Evolutionary conservation across 2,797 vertebrate genomes (phyloP).

Genomic region (Limosa lapponica): DNA sequence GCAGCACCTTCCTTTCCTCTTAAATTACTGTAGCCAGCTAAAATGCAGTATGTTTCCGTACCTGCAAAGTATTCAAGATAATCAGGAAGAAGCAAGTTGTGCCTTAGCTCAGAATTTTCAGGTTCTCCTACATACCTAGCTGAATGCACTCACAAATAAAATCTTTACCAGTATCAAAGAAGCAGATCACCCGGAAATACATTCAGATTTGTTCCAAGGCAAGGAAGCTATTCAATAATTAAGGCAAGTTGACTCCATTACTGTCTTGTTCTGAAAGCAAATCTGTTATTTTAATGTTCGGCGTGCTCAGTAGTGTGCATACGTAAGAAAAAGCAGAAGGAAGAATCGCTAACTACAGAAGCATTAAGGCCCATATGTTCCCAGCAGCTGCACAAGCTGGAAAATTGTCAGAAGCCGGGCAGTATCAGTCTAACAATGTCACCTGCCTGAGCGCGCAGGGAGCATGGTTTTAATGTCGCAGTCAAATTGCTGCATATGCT

Average conservation of each 20-base stretch:
- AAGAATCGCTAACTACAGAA: background rate
- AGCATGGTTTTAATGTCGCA: background rate
- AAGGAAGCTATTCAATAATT: background rate
- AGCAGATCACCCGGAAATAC: background rate
- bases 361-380: constrained; percentile 10
- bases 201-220: background rate
- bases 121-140: background rate
- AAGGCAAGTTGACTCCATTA: background rate
- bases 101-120: background rate
- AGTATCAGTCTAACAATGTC: background rate
- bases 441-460: background rate
- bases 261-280: background rate
- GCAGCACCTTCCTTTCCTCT: background rate
- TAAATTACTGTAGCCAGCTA: background rate
- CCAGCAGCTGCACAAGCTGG: background rate
- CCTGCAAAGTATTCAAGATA: background rate
- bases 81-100: background rate
- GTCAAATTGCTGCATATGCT: background rate
- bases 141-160: background rate
- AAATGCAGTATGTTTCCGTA: background rate
- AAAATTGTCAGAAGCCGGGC: background rate
- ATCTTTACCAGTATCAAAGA: background rate
- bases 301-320: background rate
- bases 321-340: background rate
- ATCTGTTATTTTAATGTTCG: background rate